phyloP scores from a whole-genome alignment of 2,888 invertebrate genomes.

The Parelbella ahira region DNA sequence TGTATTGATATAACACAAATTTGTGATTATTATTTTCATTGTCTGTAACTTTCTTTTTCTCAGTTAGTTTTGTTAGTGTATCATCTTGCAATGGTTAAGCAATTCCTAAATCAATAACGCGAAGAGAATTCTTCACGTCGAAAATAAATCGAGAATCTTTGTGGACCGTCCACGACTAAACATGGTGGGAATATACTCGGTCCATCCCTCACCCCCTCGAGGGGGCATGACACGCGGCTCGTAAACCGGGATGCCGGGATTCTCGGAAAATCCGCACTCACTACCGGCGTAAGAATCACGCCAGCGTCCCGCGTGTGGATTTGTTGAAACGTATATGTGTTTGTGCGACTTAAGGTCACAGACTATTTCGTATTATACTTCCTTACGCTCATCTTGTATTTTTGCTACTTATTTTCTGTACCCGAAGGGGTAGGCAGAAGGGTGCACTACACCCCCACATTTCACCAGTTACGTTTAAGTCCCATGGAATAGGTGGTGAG shows the following conservation, averaged over 20 bases:
- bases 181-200: constrained; percentile 8
- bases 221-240: constrained; percentile 40
- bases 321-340: constrained; percentile 36
- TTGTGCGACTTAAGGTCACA: constrained; percentile 4
- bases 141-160: constrained; percentile 21
- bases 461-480: no score
- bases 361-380: not conserved
- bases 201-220: constrained; percentile 36
- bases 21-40: no score
- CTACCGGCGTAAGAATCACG: constrained; percentile 67
- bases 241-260: constrained; percentile 59
- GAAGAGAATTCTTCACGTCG: constrained; percentile 8
- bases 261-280: constrained; percentile 73
- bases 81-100: no score
- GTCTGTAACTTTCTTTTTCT: not conserved
- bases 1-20: no score
- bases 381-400: not conserved
- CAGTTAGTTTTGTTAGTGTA: no score
- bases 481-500: no score
- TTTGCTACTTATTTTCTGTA: not conserved
- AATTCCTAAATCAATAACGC: constrained; percentile 16
- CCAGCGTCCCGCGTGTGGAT: constrained; percentile 38
- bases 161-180: constrained; percentile 11
- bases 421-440: no score
- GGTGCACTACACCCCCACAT: no score